A percentile compares a stretch with the other conserved stretches of the same genome.
Conservation (phyloP, 2,888 invertebrate genomes). For the Pandemis heparana region DNA sequence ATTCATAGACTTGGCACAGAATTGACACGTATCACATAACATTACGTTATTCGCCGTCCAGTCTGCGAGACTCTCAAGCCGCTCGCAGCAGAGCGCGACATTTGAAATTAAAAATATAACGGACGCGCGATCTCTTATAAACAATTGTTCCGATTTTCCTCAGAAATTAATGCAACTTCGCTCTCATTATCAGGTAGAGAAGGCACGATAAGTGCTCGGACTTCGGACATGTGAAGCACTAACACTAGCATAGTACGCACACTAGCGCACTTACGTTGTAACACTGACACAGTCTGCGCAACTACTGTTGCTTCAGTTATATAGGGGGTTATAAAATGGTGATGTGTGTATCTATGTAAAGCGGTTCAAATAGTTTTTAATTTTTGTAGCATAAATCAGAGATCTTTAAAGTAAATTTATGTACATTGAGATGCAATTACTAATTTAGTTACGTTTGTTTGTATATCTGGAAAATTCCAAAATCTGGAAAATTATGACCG, state of each 20-base stretch:
- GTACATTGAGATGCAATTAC: no score
- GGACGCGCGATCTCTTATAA: conserved; percentile 67
- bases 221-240: conserved; percentile 17
- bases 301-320: conserved; percentile 2
- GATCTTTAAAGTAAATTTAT: no score
- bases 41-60: conserved; percentile 44
- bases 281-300: conserved; percentile 5
- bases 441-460: no score
- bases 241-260: conserved; percentile 1
- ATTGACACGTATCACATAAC: neutral
- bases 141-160: conserved; percentile 73
- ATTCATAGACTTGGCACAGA: neutral
- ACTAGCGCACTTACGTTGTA: neutral
- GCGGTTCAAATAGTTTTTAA: no score
- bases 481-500: no score
- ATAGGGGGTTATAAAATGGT: neutral
- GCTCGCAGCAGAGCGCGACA: conserved; percentile 65
- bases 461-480: no score
- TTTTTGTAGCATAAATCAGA: no score
- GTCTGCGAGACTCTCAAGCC: conserved; percentile 52
- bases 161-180: conserved; percentile 69
- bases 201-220: conserved; percentile 48
- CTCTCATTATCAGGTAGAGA: conserved; percentile 62
- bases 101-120: conserved; percentile 78
- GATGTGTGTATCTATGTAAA: neutral